A percentile compares a stretch with the other conserved stretches of the same genome.
Conservation (phyloP, 2,888 invertebrate species). For the Tanypteryx hageni region DNA sequence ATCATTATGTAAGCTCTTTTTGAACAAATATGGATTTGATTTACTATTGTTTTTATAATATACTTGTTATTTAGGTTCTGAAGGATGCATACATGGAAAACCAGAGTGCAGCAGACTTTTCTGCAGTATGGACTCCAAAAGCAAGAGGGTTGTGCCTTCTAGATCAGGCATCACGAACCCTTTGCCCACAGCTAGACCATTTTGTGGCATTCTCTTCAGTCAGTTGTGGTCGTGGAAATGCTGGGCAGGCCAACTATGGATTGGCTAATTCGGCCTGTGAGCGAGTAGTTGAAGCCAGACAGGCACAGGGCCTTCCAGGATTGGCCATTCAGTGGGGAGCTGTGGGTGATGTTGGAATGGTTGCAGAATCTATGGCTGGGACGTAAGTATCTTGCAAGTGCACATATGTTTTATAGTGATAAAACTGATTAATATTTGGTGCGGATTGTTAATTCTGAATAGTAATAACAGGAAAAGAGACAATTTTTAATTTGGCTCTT, state of each 20-base stretch:
- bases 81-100: slow-evolving; percentile 93
- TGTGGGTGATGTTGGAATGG: slow-evolving; percentile 97
- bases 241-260: slow-evolving; percentile 98
- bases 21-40: neutral
- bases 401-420: too few species aligned
- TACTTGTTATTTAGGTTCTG: slow-evolving; percentile 77
- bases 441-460: too few species aligned
- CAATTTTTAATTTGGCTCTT: neutral
- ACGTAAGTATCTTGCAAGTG: neutral
- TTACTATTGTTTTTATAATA: neutral
- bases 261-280: slow-evolving; percentile 94
- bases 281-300: slow-evolving; percentile 91
- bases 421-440: too few species aligned
- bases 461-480: neutral
- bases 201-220: slow-evolving; percentile 98
- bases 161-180: slow-evolving; percentile 86
- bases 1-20: neutral
- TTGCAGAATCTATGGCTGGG: slow-evolving; percentile 91
- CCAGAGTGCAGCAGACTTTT: slow-evolving; percentile 87
- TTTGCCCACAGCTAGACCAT: slow-evolving; percentile 90
- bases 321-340: slow-evolving; percentile 99
- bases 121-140: slow-evolving; percentile 90
- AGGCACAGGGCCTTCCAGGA: slow-evolving; percentile 89
- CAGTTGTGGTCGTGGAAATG: slow-evolving; percentile 97
- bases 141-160: slow-evolving; percentile 87